Conservation (phyloP, 2,113 vertebrate genomes). For the Calidris pugnax region DNA sequence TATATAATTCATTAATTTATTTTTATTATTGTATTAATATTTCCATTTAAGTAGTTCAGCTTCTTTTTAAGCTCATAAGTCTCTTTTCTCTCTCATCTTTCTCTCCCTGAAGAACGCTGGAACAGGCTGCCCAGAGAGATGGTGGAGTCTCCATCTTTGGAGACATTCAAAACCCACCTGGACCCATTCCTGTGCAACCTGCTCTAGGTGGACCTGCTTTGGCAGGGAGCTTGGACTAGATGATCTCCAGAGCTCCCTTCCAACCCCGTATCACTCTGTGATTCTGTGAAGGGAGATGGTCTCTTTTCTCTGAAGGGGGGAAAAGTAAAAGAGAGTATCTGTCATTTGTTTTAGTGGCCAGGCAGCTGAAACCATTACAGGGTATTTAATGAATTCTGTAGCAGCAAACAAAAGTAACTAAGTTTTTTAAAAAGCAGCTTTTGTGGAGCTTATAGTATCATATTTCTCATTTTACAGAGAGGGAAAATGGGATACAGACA, state of each 20-base stretch:
- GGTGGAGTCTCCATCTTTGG: no score
- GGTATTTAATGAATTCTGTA: not conserved
- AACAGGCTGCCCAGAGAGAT: no score
- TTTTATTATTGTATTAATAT: not conserved
- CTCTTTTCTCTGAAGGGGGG: not conserved
- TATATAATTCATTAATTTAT: not conserved
- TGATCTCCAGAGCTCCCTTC: no score
- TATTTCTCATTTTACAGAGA: not conserved
- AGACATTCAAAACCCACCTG: no score
- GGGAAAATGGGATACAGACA: not conserved
- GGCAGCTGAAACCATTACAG: not conserved
- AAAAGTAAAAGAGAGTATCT: not conserved
- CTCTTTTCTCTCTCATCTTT: not conserved
- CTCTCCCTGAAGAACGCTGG: not conserved
- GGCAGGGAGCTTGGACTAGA: no score
- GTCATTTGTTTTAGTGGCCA: not conserved
- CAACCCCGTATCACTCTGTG: no score
- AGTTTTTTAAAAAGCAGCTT: not conserved
- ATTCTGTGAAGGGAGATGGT: not conserved
- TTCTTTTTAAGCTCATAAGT: not conserved
- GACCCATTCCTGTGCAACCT: no score
- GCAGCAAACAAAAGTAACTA: not conserved
- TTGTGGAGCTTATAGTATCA: not conserved
- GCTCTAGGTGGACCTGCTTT: no score
- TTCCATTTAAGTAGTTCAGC: not conserved